Evolutionary conservation across 2,888 invertebrate species (phyloP).

Genomic region (Dicycla oo): DNA sequence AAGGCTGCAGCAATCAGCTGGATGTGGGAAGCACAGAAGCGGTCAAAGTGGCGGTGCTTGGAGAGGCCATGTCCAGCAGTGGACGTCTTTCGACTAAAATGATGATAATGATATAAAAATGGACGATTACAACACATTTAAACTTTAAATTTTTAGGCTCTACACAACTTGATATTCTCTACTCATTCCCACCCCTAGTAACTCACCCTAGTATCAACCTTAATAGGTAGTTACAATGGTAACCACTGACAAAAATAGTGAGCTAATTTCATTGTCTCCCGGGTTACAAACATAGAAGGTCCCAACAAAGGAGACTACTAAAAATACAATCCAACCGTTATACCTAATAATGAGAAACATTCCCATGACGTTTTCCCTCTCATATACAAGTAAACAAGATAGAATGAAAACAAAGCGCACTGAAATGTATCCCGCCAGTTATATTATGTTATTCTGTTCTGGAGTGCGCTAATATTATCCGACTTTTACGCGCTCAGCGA

Average conservation of each 20-base stretch:
- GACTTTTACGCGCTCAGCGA: constrained; percentile 29
- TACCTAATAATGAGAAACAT: constrained; percentile 49
- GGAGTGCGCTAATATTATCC: constrained; percentile 34
- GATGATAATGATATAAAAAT: no score
- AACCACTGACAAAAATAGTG: not conserved
- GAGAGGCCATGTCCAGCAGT: no score
- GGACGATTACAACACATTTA: no score
- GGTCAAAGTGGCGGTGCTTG: no score
- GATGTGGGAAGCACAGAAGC: no score
- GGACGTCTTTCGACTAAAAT: no score
- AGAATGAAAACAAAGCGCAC: constrained; percentile 50
- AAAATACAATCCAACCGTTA: constrained; percentile 39
- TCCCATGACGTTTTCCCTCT: constrained; percentile 43
- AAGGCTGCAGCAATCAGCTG: no score
- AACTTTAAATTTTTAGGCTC: not conserved
- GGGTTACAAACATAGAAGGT: not conserved
- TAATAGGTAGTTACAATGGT: not conserved
- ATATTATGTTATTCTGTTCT: constrained; percentile 40
- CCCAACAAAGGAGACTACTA: constrained; percentile 24
- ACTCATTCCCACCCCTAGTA: not conserved
- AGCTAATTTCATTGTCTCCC: constrained; percentile 5
- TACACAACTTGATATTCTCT: not conserved
- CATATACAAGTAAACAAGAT: constrained; percentile 48
- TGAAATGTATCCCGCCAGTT: constrained; percentile 29
- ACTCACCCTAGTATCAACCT: not conserved